Base-by-base conservation (phyloP, 2,888 invertebrate species). In the Desoria tigrina region DNA sequence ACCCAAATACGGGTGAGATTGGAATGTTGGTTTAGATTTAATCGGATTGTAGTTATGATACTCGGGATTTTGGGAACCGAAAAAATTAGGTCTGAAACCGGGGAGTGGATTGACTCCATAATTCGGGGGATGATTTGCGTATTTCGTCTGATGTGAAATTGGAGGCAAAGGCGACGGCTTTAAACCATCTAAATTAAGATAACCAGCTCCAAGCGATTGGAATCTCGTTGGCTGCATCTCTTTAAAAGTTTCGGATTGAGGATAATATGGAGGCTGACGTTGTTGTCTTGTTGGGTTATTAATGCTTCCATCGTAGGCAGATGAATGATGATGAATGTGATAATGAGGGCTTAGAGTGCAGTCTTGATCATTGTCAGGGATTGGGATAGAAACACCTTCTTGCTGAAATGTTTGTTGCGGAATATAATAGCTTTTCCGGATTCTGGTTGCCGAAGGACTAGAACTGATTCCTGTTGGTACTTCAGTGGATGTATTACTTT, bases 211-310 rank as follows among this genome's bases (percentile, higher is more conserved):
- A 21, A 9, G 18, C 14, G 16, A 26, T 14, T 11, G n/a, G 23
- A 21, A 21, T 51, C 23, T 26, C 14, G 26, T 21, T 11, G 51
- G 23, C n/a, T 16, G 51, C 2, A 51, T 21, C 23, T 9, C 18
- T 59, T 64, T 49, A 42, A 27, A 32, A 32, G 32, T 11, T 32
- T 32, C 32, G 32, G 32, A 32, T 32, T 32, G 32, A n/a, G n/a
- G n/a, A n/a, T 32, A 32, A 32, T 32, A 32, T 11, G 32, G 11
- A 4, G 32, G 32, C 6, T 7, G 32, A 32, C 11, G 4, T 32
- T 32, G 32, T 7, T n/a, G n/a, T n/a, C n/a, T 32, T 32, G 11
- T 32, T 4, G 32, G 32, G 32, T 32, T 11, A 32, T 4, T 32
- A 32, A 32, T 11, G 32, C 32, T 32, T 32, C 32, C 32, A 32